Evolutionary conservation across 2,113 vertebrate genomes (phyloP).

Genomic region (Otis tarda): DNA sequence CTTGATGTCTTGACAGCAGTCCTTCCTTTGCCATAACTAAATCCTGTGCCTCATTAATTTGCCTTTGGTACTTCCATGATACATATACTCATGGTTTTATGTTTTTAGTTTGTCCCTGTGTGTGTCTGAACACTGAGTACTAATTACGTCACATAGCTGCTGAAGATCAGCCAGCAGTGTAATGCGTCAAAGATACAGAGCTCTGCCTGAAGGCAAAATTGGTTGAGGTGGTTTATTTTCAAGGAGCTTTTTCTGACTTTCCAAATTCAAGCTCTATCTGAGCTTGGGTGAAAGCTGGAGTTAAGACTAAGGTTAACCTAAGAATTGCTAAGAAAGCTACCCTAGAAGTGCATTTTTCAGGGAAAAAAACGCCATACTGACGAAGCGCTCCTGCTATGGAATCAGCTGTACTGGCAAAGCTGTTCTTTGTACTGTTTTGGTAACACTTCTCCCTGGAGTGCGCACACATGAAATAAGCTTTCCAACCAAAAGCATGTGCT

Average conservation of each 20-base stretch:
- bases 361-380: not conserved
- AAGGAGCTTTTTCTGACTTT: not conserved
- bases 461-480: not conserved
- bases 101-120: not conserved
- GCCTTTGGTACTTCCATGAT: not conserved
- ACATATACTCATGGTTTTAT: not conserved
- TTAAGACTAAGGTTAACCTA: not conserved
- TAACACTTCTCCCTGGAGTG: slow-evolving; percentile 12
- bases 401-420: slow-evolving; percentile 31
- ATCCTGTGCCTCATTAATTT: not conserved
- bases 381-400: not conserved
- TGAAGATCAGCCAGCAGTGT: not conserved
- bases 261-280: not conserved
- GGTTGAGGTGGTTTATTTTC: not conserved
- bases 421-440: slow-evolving; percentile 5
- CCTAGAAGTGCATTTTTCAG: not conserved
- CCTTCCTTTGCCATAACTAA: not conserved
- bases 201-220: not conserved
- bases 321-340: not conserved
- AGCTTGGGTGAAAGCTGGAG: not conserved
- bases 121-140: not conserved
- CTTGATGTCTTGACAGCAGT: not conserved
- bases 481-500: not conserved
- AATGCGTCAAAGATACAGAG: accelerated
- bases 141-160: not conserved